Evolutionary conservation across 2,888 invertebrate genomes (phyloP), one percentile per base, ranked within the genome.

Genomic region (Diarsia rubi): DNA sequence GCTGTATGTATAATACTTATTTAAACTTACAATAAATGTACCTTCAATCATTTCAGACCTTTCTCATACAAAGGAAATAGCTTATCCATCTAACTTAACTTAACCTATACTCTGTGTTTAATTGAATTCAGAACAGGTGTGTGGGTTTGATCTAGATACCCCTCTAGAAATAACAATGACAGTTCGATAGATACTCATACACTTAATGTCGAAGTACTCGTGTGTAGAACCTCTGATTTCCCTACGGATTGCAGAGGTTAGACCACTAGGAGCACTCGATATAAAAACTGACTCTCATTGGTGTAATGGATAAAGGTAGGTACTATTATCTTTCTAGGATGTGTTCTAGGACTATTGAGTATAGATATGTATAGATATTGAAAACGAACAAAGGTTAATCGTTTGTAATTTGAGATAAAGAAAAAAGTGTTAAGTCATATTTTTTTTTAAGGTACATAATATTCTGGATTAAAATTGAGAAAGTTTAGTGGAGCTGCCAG

Each of bases 161-260:
- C 24, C 8, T 24, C 44, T 6, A 67, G 42, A 45, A 52, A 75
- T 45, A 45, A 45, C 37, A 42, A 47, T 62, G 49, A 9, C 19
- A 27, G 37, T 54, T 68, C 45, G 2, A 76, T 59, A 57, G 24
- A 1, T 69, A 44, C 19, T 64, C 19, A 69, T 49, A 44, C 49
- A n/a, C 12, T 45, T 76, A 69, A 63, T 64, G 49, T 63, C 37
- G 63, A 67, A 27, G 24, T 76, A 62, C 49, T 44, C 57, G 44
- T 44, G 69, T 49, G 69, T 44, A 64, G 31, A 45, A 16, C 64
- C 60, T 27, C 14, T 70, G 64, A 77, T 77, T 77, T 78, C 78
- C 77, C 77, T 0, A 14, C n/a, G 70, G 78, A 27, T 45, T 16
- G 21, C 5, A 11, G 57, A 24, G 44, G 65, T 52, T 49, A 77